Evolutionary conservation across 2,888 invertebrate genomes (phyloP).

Genomic region (Smittia sp.): DNA sequence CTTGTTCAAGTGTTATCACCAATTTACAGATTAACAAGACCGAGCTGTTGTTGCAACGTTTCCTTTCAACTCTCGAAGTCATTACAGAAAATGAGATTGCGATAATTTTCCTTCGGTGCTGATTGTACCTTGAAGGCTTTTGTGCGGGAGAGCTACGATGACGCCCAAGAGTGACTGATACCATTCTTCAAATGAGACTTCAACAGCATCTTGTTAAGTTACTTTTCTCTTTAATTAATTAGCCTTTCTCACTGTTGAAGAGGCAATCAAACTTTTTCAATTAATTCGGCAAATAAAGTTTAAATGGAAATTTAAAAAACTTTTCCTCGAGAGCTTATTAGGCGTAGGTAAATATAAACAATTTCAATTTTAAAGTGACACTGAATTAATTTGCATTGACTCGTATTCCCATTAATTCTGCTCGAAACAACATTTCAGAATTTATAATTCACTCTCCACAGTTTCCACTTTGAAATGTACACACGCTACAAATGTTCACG

Average conservation of each 20-base stretch:
- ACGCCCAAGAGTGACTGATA: too few species aligned
- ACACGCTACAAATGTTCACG: neutral
- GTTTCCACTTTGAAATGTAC: neutral
- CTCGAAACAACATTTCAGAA: slow-evolving; percentile 13
- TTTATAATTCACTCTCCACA: neutral
- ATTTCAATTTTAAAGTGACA: slow-evolving; percentile 27
- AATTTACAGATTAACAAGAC: neutral
- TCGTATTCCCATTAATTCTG: slow-evolving; percentile 25
- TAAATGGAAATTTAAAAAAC: neutral
- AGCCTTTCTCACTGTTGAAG: slow-evolving; percentile 1
- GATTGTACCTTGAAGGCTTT: slow-evolving; percentile 26
- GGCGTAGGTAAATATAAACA: slow-evolving; percentile 22
- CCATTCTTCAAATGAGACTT: too few species aligned
- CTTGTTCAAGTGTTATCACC: slow-evolving; percentile 23
- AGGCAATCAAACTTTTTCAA: slow-evolving; percentile 37
- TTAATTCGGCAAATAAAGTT: slow-evolving; percentile 33
- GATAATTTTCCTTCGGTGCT: neutral
- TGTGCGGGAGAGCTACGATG: neutral
- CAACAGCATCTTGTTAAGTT: neutral
- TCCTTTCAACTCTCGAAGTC: neutral
- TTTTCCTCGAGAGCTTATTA: neutral
- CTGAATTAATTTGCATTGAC: slow-evolving; percentile 26
- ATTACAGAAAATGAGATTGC: slow-evolving; percentile 20
- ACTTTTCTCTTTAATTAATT: slow-evolving; percentile 20
- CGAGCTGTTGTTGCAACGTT: neutral